Evolutionary conservation across 2,113 vertebrate genomes (phyloP), one percentile per base, ranked within the genome.

Genomic region (Psittacula cyanocephala): DNA sequence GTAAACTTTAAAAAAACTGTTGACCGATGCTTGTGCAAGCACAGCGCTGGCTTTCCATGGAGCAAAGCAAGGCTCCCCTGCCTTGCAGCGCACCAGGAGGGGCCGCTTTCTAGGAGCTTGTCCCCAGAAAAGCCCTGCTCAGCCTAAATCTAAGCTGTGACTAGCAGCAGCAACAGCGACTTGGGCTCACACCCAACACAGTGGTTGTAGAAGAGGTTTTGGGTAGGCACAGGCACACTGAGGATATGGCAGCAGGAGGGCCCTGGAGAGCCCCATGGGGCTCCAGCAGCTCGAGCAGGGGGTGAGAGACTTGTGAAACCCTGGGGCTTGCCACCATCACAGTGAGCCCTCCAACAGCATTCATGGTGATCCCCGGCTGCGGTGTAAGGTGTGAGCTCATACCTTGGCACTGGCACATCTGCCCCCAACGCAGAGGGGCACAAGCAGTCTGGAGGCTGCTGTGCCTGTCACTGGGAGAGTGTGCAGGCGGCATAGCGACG

Each of bases 401-500:
- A 50, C 46, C 39, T 15, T 11, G 25, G 76, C 72, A 47, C 80
- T 75, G 43, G 53, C 47, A 12, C 3, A 0, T 17, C 15, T 60
- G 70, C 27, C 15, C 29, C 39, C n/a, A 33, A 41, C 55, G 15
- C 1, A 1, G 72, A 39, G 55, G 25, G 69, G 29, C 24, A 55
- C 0, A 0, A 63, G 29, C 10, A 15, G 5, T 15, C n/a, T 49
- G 25, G 16, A 39, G 52, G 23, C 20, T 1, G 18, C 68, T 15
- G 25, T 37, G 43, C 53, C 28, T 0, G 0, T 90, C 92, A 94
- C 37, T 78, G 76, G 75, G 89, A 6, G 59, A 25, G 72, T 2
- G 50, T 81, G 84, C 67, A 84, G 11, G 97, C 97, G 41, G 83
- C 23, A 19, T 99, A 99, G 85, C 97, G 98, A 47, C 33, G 94